These are phyloP conservation scores for Trichopoda pennipes DNA, from an alignment of 2,888 invertebrate species.

Conservation along the genomic window DNA sequence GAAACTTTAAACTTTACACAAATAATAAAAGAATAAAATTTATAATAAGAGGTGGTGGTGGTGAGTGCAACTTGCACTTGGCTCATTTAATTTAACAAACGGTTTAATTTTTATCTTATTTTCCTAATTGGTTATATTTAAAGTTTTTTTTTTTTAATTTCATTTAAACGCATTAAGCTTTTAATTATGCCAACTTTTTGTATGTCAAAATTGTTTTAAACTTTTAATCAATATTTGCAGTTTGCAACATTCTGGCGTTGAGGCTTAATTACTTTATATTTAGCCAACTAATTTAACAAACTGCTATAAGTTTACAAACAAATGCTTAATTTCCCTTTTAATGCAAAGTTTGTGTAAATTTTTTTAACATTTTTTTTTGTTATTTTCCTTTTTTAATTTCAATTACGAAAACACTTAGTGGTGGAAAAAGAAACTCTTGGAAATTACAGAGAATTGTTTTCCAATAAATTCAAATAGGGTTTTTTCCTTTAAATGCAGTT, in stretches of 20 bases:
- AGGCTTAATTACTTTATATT: background rate
- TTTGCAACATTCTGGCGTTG: slow-evolving; percentile 29
- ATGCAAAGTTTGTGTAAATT: slow-evolving; percentile 30
- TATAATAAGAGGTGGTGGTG: no score
- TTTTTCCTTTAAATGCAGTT: slow-evolving; percentile 14
- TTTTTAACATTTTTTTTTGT: background rate
- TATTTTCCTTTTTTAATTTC: slow-evolving; percentile 15
- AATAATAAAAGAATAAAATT: no score
- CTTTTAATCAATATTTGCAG: slow-evolving; percentile 9
- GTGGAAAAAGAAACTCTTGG: slow-evolving; percentile 18
- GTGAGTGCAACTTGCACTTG: no score
- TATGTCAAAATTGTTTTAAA: slow-evolving; percentile 6
- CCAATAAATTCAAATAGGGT: background rate
- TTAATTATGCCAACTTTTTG: slow-evolving; percentile 20
- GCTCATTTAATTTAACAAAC: background rate
- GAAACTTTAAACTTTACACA: no score
- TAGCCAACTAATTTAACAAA: slow-evolving; percentile 9
- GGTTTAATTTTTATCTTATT: no score
- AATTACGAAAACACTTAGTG: slow-evolving; percentile 21
- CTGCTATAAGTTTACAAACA: background rate
- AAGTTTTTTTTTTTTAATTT: background rate
- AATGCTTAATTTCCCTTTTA: slow-evolving; percentile 27
- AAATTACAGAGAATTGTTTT: slow-evolving; percentile 22
- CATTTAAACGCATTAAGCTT: background rate
- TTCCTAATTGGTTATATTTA: background rate